Base-by-base conservation (phyloP, 2,888 invertebrate species). In the Rotaria macrura region DNA sequence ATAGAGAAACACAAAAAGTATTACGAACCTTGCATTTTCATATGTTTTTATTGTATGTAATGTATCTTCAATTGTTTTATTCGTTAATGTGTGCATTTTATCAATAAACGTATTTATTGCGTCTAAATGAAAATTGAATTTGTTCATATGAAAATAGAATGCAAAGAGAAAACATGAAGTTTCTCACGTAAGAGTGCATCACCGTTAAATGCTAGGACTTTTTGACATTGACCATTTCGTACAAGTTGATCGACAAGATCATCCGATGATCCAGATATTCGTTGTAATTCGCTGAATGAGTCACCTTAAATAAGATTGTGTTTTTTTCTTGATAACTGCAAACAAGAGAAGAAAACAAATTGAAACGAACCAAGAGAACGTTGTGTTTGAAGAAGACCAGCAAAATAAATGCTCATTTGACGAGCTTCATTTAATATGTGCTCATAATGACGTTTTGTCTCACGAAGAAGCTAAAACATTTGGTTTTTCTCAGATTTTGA, bases 51-150 rank as follows among this genome's bases (percentile, higher is more conserved):
- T 93, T 86, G 95, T 95, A 87, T 94, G 92, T 88, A 95, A 91
- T 3, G 95, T 97, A 91, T 99, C 98, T 91, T 97, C 97, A 91
- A 99, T 98, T 79, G 97, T 98, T 92, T 97, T 97, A 92, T 96
- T 95, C 91, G 96, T 95, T 89, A 99, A 93, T 29, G 98, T 99
- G 91, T 95, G 95, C 85, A 98, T 94, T 47, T 96, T 95, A 84
- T 95, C 96, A 89, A 95, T 95, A 92, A 98, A 99, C 92, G 97
- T 97, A 91, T 96, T 96, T 89, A 98, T 93, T 87, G 97, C 97
- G 87, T 95, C 79, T 79, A 43, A 25, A 43, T 12, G 3, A 29
- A 29, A 65, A 65, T 14, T 5, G 25, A 9, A 6, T 40, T 74
- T 74, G 20, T 38, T 40, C 20, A 2, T 1, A 6, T 14, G 17